Percentiles rank a stretch among this genome's conserved stretches.
Conservation (phyloP, 30 jellyfish, hydroid and myxozoan species). For the Aurelia aurita complex sp. Pacific region DNA sequence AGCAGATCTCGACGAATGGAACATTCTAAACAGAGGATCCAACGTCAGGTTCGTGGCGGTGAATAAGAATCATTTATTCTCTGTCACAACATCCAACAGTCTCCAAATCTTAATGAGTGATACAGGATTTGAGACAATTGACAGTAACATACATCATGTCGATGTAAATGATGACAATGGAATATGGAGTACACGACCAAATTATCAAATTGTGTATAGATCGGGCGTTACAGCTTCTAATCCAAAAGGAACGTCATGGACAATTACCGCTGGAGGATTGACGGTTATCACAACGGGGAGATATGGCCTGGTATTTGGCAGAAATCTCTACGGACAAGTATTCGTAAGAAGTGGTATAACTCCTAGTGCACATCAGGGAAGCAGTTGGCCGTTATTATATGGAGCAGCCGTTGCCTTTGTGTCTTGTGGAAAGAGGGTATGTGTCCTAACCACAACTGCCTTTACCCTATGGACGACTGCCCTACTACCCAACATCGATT, state of each 20-base stretch:
- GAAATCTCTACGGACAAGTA: neutral
- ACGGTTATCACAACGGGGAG: slow-evolving; percentile 16
- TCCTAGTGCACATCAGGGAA: neutral
- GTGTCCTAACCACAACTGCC: no score
- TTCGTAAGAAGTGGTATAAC: slow-evolving; percentile 13
- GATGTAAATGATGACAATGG: slow-evolving; percentile 12
- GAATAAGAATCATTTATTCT: neutral
- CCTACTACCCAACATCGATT: no score
- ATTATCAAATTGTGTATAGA: neutral
- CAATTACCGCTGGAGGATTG: neutral
- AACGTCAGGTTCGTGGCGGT: neutral
- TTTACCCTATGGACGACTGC: no score
- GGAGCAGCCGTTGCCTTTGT: no score
- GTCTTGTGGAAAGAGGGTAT: no score
- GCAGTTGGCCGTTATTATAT: neutral
- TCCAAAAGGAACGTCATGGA: slow-evolving; percentile 24
- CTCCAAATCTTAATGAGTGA: neutral
- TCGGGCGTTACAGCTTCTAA: slow-evolving; percentile 16
- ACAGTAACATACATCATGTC: neutral
- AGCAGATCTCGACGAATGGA: no score
- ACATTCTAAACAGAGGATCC: no score
- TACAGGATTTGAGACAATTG: neutral
- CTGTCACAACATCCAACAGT: neutral
- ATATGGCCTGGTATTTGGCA: slow-evolving; percentile 12
- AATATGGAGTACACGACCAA: neutral